A percentile compares a stretch with the other conserved stretches of the same genome.
Evolutionary conservation across 2,797 vertebrate genomes (phyloP).

Genomic region (Aplochiton taeniatus): DNA sequence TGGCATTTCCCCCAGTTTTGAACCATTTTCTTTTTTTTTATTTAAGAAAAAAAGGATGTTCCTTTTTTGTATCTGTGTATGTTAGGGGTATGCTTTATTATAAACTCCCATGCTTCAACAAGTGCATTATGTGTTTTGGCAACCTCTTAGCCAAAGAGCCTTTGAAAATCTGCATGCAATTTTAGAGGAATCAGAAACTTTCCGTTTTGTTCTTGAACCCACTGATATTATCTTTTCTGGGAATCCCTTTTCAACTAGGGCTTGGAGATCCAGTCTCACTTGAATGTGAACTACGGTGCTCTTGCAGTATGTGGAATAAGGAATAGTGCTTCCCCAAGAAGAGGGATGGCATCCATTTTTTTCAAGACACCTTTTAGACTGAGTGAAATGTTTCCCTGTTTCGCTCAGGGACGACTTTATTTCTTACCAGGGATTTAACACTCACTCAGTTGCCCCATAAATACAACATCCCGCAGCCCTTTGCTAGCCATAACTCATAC

Average conservation of each 20-base stretch:
- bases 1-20: background rate
- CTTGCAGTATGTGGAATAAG: constrained; percentile 59
- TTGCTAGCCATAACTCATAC: constrained; percentile 88
- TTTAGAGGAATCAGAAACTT: constrained; percentile 69
- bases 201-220: constrained; percentile 49
- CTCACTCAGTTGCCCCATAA: constrained; percentile 97
- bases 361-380: constrained; percentile 94
- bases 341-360: constrained; percentile 91
- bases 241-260: constrained; percentile 62
- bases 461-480: constrained; percentile 90
- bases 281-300: constrained; percentile 57
- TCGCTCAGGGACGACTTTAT: constrained; percentile 98
- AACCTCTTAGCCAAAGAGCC: constrained; percentile 58
- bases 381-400: constrained; percentile 99
- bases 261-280: constrained; percentile 63
- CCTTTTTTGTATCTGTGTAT: constrained; percentile 33
- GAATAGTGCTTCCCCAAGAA: constrained; percentile 87
- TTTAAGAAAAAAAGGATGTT: constrained; percentile 17
- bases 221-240: constrained; percentile 50
- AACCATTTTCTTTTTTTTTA: background rate
- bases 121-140: constrained; percentile 71
- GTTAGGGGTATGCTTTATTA: constrained; percentile 59
- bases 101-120: constrained; percentile 73
- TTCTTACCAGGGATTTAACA: constrained; percentile 99
- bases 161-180: constrained; percentile 66